These are phyloP conservation scores for Phylloscopus whistleri DNA, from an alignment of 2,113 vertebrate genomes.

Conservation along the genomic window DNA sequence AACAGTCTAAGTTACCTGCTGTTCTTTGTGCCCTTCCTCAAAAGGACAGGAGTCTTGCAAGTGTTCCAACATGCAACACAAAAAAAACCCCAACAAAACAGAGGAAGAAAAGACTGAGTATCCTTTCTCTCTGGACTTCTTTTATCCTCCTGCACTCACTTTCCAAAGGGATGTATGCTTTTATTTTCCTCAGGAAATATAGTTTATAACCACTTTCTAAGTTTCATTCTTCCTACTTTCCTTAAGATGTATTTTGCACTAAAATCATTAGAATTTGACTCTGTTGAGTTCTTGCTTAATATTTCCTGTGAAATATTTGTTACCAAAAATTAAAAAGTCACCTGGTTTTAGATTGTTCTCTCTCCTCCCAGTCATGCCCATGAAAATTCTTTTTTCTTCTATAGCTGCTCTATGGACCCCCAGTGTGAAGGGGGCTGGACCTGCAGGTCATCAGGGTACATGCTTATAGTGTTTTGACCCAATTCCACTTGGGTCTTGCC, in stretches of 20 bases:
- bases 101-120: not conserved
- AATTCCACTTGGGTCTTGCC: not conserved
- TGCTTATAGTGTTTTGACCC: not conserved
- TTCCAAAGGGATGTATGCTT: not conserved
- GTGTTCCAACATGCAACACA: not conserved
- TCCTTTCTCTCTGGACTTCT: not conserved
- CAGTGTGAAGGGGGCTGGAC: not conserved
- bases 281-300: not conserved
- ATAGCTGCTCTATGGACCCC: not conserved
- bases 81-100: not conserved
- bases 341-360: not conserved
- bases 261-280: not conserved
- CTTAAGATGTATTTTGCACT: not conserved
- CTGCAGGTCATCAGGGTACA: not conserved
- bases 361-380: not conserved
- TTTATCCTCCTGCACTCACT: not conserved
- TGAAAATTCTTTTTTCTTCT: not conserved
- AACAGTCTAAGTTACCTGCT: not conserved
- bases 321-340: not conserved
- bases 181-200: not conserved
- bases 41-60: not conserved
- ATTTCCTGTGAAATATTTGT: not conserved
- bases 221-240: not conserved
- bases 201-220: not conserved
- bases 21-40: not conserved